Evolutionary conservation across 2,113 vertebrate species (phyloP).

Genomic region (Platysteira castanea): DNA sequence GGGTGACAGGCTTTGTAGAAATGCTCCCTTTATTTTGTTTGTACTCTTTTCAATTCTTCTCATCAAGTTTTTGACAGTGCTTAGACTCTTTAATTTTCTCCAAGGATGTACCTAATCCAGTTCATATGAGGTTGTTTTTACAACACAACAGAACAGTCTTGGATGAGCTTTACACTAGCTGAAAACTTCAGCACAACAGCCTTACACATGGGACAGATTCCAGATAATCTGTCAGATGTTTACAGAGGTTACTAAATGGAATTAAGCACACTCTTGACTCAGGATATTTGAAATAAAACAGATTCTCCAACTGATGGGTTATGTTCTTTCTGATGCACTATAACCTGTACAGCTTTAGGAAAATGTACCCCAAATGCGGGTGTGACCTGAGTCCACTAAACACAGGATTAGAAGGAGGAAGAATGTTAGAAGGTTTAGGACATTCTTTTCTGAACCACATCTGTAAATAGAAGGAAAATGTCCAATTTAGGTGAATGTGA

Average conservation of each 20-base stretch:
- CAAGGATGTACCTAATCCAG: constrained; percentile 52
- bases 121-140: constrained; percentile 53
- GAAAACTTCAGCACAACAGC: constrained; percentile 57
- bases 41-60: constrained; percentile 46
- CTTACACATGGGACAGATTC: constrained; percentile 56
- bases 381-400: background rate
- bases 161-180: constrained; percentile 28
- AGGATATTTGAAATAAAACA: constrained; percentile 58
- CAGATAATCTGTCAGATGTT: constrained; percentile 70
- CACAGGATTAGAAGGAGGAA: background rate
- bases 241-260: constrained; percentile 65
- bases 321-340: constrained; percentile 16
- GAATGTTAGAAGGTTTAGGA: background rate
- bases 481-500: background rate
- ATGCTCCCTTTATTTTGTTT: constrained; percentile 34
- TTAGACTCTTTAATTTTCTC: constrained; percentile 59
- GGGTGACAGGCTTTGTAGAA: constrained; percentile 47
- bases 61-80: constrained; percentile 54
- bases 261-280: constrained; percentile 43
- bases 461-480: background rate
- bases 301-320: constrained; percentile 36
- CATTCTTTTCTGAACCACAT: background rate
- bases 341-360: constrained; percentile 56
- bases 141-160: background rate
- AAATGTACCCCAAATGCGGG: constrained; percentile 15